Evolutionary conservation across 2,113 vertebrate genomes (phyloP).

Genomic region (Merops nubicus): DNA sequence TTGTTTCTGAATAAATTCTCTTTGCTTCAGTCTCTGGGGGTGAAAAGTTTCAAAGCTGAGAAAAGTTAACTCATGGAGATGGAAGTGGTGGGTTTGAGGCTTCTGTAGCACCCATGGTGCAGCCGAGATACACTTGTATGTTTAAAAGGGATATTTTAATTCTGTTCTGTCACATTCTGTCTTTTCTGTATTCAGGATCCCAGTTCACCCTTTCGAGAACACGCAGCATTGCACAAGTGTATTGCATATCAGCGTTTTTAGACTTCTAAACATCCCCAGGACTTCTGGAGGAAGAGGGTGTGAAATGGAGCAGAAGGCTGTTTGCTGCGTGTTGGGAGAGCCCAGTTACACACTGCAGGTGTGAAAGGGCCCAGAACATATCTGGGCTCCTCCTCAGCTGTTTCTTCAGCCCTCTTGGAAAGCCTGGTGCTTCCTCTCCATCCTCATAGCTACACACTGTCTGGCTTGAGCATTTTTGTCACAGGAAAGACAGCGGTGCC

Average conservation of each 20-base stretch:
- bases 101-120: background rate
- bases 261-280: background rate
- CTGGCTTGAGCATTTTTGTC: background rate
- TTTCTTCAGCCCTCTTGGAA: background rate
- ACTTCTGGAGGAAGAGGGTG: constrained; percentile 1
- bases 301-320: background rate
- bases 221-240: background rate
- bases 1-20: background rate
- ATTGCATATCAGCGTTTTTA: background rate
- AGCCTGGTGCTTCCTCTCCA: background rate
- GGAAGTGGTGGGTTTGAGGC: background rate
- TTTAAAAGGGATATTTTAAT: background rate
- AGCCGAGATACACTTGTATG: background rate
- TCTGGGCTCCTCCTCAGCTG: background rate
- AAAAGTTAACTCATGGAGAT: background rate
- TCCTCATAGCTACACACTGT: too few species aligned
- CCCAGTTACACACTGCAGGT: background rate
- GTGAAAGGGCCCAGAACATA: background rate
- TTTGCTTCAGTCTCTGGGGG: background rate
- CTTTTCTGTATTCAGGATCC: background rate
- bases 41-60: background rate
- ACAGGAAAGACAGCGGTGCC: background rate
- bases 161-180: background rate
- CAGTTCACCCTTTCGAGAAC: constrained; percentile 2
- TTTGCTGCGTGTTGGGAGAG: background rate